Evolutionary conservation across 2,888 invertebrate genomes (phyloP).

Genomic region (Lysandra bellargus): DNA sequence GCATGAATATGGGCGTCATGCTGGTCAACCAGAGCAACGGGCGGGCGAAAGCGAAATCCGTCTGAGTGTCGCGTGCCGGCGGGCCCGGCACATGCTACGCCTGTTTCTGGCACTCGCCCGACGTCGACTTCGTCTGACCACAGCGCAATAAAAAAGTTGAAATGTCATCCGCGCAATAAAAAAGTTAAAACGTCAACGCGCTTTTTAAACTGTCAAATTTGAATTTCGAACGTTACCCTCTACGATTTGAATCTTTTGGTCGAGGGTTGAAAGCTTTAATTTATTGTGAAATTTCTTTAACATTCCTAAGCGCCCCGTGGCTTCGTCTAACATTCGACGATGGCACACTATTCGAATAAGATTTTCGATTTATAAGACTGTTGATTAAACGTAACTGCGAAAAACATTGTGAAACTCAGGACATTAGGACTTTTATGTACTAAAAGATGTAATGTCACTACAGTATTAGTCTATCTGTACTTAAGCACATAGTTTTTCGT

Average conservation of each 20-base stretch:
- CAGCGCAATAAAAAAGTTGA: slow-evolving; percentile 4
- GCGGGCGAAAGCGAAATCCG: slow-evolving; percentile 70
- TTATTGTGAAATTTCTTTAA: slow-evolving; percentile 40
- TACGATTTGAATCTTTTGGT: slow-evolving; percentile 29
- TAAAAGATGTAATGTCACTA: slow-evolving; percentile 19
- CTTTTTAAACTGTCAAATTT: slow-evolving; percentile 13
- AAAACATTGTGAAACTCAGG: slow-evolving; percentile 33
- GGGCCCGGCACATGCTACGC: slow-evolving; percentile 62
- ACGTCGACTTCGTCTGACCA: slow-evolving; percentile 66
- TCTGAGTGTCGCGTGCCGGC: slow-evolving; percentile 71
- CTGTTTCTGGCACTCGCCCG: slow-evolving; percentile 64
- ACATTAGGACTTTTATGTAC: slow-evolving; percentile 8
- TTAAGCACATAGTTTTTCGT: slow-evolving; percentile 48
- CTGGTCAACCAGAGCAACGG: slow-evolving; percentile 78
- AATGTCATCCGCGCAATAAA: slow-evolving; percentile 4
- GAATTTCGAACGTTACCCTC: slow-evolving; percentile 6
- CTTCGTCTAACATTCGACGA: slow-evolving; percentile 37
- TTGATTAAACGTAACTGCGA: slow-evolving; percentile 45
- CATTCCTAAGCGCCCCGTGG: slow-evolving; percentile 45
- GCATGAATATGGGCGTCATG: slow-evolving; percentile 85
- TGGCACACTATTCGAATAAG: slow-evolving; percentile 37
- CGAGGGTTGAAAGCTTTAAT: slow-evolving; percentile 44
- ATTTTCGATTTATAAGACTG: slow-evolving; percentile 64
- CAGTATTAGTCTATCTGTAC: slow-evolving; percentile 32
- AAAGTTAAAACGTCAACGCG: neutral